These are phyloP conservation scores for Campoletis sonorensis DNA, from an alignment of 1,140 invertebrate species.

Conservation along the genomic window DNA sequence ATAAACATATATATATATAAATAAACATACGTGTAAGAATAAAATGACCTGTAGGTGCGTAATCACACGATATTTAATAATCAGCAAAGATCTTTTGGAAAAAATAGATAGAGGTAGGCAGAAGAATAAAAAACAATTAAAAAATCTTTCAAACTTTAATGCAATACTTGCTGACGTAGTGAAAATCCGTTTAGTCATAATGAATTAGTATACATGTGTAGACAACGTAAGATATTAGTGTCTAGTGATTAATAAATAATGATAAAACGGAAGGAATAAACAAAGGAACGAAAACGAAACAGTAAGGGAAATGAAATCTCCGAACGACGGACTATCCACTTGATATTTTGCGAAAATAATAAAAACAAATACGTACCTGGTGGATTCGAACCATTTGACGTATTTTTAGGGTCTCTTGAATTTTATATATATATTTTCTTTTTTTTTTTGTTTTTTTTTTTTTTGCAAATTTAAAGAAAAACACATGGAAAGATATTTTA, in stretches of 20 bases:
- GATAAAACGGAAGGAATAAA: neutral
- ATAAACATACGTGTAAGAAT: neutral
- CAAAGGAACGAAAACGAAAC: slow-evolving; percentile 28
- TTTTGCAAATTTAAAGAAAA: slow-evolving; percentile 46
- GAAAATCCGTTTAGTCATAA: slow-evolving; percentile 65
- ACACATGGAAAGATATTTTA: slow-evolving; percentile 61
- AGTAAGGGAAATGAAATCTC: slow-evolving; percentile 42
- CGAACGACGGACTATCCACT: slow-evolving; percentile 34
- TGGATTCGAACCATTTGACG: neutral
- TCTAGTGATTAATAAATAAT: slow-evolving; percentile 26
- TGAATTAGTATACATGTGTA: slow-evolving; percentile 56
- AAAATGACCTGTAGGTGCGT: neutral
- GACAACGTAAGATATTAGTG: slow-evolving; percentile 55
- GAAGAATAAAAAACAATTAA: slow-evolving; percentile 25
- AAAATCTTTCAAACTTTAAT: slow-evolving; percentile 35
- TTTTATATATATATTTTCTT: no score
- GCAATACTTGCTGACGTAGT: slow-evolving; percentile 43
- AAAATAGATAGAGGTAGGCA: neutral
- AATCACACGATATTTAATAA: slow-evolving; percentile 30
- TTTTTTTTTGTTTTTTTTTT: slow-evolving; percentile 51
- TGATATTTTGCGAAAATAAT: slow-evolving; percentile 20
- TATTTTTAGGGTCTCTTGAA: slow-evolving; percentile 44
- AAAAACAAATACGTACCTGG: slow-evolving; percentile 8
- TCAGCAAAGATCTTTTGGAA: slow-evolving; percentile 9
- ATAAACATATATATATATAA: no score